These are phyloP conservation scores for Hexactinellida sp. DNA, from an alignment of 37 sponge, comb jelly and placozoan species.

Conservation along the genomic window DNA sequence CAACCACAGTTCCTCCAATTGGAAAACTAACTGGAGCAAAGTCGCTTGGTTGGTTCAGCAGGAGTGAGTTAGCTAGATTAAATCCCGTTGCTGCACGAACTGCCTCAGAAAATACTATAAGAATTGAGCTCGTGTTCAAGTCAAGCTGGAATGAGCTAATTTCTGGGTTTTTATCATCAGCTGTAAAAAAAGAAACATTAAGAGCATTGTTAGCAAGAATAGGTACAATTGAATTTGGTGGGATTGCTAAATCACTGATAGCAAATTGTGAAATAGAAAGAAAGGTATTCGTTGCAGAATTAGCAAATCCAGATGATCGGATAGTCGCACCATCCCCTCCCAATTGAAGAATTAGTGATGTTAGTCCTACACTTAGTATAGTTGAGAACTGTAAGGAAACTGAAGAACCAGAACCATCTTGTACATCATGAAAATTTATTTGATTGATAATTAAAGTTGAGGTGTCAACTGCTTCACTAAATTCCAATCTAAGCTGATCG, in stretches of 20 bases:
- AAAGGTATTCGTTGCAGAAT: not conserved
- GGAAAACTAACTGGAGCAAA: not conserved
- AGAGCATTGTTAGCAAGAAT: not conserved
- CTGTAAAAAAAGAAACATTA: not conserved
- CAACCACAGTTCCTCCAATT: not conserved
- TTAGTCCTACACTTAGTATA: not conserved
- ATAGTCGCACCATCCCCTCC: not conserved
- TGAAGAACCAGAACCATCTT: not conserved
- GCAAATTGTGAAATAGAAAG: not conserved
- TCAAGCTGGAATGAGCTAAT: not conserved
- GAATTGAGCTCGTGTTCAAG: not conserved
- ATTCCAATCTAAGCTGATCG: conserved; percentile 42
- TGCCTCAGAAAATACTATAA: conserved; percentile 3
- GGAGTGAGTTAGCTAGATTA: not conserved
- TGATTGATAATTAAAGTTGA: conserved; percentile 27
- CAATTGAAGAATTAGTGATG: not conserved
- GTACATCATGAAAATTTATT: conserved; percentile 43
- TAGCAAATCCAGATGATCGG: conserved; percentile 1
- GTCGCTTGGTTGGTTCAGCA: not conserved
- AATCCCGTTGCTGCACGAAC: not conserved
- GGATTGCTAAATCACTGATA: not conserved
- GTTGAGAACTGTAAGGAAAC: not conserved
- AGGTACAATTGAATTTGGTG: not conserved
- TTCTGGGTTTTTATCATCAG: conserved; percentile 16
- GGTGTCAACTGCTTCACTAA: conserved; percentile 58